Evolutionary conservation across 2,113 vertebrate species (phyloP).

Genomic region (Saguinus midas): DNA sequence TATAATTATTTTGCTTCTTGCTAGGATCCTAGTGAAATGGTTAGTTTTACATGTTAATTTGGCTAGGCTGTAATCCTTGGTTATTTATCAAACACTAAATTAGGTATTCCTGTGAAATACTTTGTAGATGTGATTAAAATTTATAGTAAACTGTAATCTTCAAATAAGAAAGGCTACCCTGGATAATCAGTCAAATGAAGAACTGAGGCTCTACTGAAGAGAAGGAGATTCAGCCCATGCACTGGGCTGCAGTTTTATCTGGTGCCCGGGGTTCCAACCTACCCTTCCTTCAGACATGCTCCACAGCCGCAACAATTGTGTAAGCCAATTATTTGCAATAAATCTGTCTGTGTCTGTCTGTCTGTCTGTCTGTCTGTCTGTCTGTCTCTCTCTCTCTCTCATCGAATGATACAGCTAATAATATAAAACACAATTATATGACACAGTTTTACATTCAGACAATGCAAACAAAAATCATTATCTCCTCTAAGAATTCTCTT

Average conservation of each 20-base stretch:
- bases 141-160: background rate
- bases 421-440: background rate
- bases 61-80: background rate
- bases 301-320: too few species aligned
- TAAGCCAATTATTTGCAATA: background rate
- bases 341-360: background rate
- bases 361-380: background rate
- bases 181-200: background rate
- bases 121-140: background rate
- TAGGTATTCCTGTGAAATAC: background rate
- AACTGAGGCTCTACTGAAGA: background rate
- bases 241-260: background rate
- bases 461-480: constrained; percentile 32
- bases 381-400: background rate
- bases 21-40: background rate
- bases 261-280: too few species aligned
- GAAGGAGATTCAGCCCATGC: background rate
- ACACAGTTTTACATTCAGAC: background rate
- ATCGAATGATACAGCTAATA: background rate
- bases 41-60: background rate
- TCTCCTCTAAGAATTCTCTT: background rate
- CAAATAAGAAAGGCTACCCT: background rate
- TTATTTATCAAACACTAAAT: background rate
- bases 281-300: background rate
- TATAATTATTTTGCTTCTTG: background rate